These are phyloP conservation scores for Hoplodrina blanda DNA, from an alignment of 2,888 invertebrate species.

Conservation along the genomic window DNA sequence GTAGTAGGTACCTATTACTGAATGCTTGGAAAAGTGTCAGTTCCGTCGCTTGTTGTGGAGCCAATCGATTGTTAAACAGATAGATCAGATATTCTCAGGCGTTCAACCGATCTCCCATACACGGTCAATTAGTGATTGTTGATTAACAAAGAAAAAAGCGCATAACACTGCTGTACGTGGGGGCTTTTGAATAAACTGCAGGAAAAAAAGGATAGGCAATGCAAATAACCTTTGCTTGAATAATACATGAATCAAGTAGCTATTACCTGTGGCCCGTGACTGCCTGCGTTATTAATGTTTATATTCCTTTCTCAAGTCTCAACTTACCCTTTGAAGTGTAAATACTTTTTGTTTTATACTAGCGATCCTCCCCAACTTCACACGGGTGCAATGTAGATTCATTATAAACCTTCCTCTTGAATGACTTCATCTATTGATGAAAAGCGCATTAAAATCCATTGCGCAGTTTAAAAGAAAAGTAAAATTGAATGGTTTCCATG, in stretches of 20 bases:
- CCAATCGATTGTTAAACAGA: slow-evolving; percentile 42
- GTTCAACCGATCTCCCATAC: slow-evolving; percentile 55
- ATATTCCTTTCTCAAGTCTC: background rate
- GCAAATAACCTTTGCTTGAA: slow-evolving; percentile 52
- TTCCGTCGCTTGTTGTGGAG: slow-evolving; percentile 18
- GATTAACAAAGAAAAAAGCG: slow-evolving; percentile 48
- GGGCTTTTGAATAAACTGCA: slow-evolving; percentile 35
- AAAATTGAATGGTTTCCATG: too few relatives aligned
- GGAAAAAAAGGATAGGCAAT: slow-evolving; percentile 48
- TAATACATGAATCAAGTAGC: slow-evolving; percentile 38
- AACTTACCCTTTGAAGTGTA: background rate
- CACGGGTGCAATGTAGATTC: too few relatives aligned
- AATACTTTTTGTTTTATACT: too few relatives aligned
- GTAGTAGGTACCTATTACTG: too few relatives aligned
- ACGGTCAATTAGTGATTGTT: slow-evolving; percentile 59
- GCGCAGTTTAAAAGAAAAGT: too few relatives aligned
- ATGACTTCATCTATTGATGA: too few relatives aligned
- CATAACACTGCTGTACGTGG: slow-evolving; percentile 34
- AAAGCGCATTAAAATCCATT: too few relatives aligned
- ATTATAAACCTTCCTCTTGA: too few relatives aligned
- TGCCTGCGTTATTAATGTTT: background rate
- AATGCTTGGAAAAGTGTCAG: slow-evolving; percentile 13
- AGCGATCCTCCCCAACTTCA: too few relatives aligned
- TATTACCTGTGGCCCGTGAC: slow-evolving; percentile 32
- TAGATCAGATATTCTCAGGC: slow-evolving; percentile 51